A percentile compares a stretch with the other conserved stretches of the same genome.
Conservation (phyloP, 2,888 invertebrate genomes). For the Deilephila elpenor region DNA sequence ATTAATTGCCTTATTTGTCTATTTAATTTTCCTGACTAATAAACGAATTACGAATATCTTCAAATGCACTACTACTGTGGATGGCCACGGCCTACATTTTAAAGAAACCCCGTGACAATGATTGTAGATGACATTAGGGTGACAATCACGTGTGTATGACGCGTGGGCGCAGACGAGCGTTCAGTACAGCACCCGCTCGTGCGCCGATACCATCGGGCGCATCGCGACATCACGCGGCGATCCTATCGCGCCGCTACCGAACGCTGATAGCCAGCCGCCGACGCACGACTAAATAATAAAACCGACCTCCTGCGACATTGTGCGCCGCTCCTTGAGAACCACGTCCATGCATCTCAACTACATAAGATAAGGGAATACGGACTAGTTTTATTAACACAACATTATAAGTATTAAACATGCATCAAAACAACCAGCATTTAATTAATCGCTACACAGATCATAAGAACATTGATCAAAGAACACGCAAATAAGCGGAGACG, state of each 20-base stretch:
- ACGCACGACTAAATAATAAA: conserved; percentile 78
- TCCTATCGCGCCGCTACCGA: conserved; percentile 69
- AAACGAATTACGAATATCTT: neutral
- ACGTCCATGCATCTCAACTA: neutral
- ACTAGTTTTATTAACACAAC: too few relatives aligned
- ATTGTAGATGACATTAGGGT: conserved; percentile 4
- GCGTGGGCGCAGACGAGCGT: conserved; percentile 35
- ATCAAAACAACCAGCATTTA: neutral
- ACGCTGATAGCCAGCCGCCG: conserved; percentile 52
- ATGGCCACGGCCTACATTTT: neutral
- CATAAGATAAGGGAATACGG: neutral
- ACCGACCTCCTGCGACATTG: conserved; percentile 44
- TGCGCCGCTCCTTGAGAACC: conserved; percentile 24
- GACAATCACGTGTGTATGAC: conserved; percentile 19
- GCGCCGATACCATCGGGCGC: conserved; percentile 69
- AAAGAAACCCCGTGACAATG: neutral
- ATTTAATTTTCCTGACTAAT: neutral
- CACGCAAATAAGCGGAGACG: conserved; percentile 59
- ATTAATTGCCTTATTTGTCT: neutral
- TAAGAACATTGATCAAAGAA: conserved; percentile 51
- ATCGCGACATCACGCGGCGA: conserved; percentile 76
- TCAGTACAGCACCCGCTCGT: conserved; percentile 41
- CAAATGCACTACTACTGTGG: too few relatives aligned
- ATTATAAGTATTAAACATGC: neutral
- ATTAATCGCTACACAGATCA: conserved; percentile 18